Evolutionary conservation across 2,888 invertebrate genomes (phyloP).

Genomic region (Zelleria hepariella): DNA sequence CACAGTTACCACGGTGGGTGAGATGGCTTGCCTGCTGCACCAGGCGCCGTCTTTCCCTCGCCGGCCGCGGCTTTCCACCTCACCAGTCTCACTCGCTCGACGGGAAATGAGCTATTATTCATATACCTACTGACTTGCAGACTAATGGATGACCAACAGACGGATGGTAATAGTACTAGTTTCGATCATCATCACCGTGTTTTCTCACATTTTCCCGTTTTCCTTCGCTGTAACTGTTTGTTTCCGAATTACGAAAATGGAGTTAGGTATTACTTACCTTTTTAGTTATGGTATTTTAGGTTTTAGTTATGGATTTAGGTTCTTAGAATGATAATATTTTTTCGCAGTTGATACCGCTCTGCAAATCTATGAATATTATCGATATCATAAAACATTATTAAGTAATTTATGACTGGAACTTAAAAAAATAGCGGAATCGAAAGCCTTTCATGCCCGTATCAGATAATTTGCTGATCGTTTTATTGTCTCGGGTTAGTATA

Average conservation of each 20-base stretch:
- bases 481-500: background rate
- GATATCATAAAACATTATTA: background rate
- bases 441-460: background rate
- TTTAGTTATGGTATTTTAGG: too few relatives aligned
- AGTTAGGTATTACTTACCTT: too few relatives aligned
- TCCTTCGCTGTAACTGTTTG: too few relatives aligned
- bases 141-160: background rate
- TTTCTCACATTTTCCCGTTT: background rate
- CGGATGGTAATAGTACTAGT: background rate
- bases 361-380: background rate
- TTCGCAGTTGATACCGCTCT: background rate
- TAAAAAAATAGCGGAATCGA: background rate
- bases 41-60: conserved; percentile 17
- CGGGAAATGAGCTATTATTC: conserved; percentile 21
- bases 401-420: background rate
- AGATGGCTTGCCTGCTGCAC: background rate
- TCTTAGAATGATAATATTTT: background rate
- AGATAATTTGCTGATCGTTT: background rate
- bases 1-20: conserved; percentile 59
- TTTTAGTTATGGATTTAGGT: too few relatives aligned
- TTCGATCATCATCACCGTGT: background rate
- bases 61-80: conserved; percentile 8
- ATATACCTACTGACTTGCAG: background rate
- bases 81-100: conserved; percentile 10
- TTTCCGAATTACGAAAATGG: too few relatives aligned